Evolutionary conservation across 2,113 vertebrate genomes (phyloP), one percentile per base, ranked within the genome.

Genomic region (Melanocharis versteri): DNA sequence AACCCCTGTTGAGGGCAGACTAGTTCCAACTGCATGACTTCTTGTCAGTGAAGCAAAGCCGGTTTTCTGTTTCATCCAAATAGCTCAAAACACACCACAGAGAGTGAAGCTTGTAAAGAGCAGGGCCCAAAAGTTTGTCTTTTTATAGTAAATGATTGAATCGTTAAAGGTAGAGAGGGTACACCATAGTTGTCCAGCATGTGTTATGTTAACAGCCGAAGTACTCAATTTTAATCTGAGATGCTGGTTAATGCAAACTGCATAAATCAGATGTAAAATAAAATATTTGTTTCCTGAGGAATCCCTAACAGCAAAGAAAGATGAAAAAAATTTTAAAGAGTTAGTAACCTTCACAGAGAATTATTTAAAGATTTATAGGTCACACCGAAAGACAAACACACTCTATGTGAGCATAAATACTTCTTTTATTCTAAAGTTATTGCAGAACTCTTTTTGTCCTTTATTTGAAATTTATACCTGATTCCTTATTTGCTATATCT

Each of bases 1-100:
- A 89, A 85, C 9, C 62, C 70, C 84, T 90, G 50, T 8, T 87
- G 82, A 90, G 91, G 89, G 82, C 91, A 94, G 83, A 70, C 78
- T 91, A 85, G 61, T 69, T 57, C 75, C 4, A 2, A 1, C 42
- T 54, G n/a, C 0, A 0, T 50, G 44, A 60, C 27, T 64, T 87
- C 13, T 22, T 65, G n/a, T 50, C 44, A n/a, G 37, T 56, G 60
- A 76, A 91, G 40, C 51, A 45, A 69, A 69, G 28, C 4, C 24
- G 27, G 37, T 53, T 64, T 80, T 81, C 53, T 48, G 2, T 65
- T 86, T 82, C 57, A 57, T 19, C 7, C 39, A 77, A 26, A 37
- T 57, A 19, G 2, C 22, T 69, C 30, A 50, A 81, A 40, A 39
- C 12, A 42, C 11, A 39, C 3, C 11, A 30, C 73, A 51, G 45